phyloP scores from a whole-genome alignment of 2,888 invertebrate species.

The Drosophila histrio region DNA sequence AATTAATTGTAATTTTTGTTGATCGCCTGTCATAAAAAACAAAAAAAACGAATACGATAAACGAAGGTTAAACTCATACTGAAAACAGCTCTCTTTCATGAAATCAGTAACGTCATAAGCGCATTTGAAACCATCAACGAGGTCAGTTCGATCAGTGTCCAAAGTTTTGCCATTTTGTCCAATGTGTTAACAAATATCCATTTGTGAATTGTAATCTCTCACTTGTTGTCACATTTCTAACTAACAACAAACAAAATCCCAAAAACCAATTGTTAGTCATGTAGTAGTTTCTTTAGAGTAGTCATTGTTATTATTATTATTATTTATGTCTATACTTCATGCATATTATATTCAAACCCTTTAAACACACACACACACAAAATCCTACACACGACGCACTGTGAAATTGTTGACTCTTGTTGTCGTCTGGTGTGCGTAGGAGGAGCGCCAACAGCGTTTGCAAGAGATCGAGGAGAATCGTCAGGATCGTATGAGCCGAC shows the following conservation, averaged over 20 bases:
- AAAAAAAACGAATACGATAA: constrained; percentile 43
- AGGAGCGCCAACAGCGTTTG: constrained; percentile 90
- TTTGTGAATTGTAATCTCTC: neutral
- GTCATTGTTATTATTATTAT: constrained; percentile 1
- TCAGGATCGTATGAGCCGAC: constrained; percentile 87
- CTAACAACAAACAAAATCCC: constrained; percentile 19
- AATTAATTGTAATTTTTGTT: constrained; percentile 59
- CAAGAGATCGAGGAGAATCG: constrained; percentile 90
- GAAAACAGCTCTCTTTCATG: constrained; percentile 80
- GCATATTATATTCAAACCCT: neutral
- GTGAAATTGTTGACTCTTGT: constrained; percentile 47
- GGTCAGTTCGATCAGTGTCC: constrained; percentile 75
- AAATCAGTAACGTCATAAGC: constrained; percentile 77
- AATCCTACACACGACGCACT: constrained; percentile 25
- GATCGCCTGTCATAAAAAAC: constrained; percentile 44
- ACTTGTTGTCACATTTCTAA: neutral
- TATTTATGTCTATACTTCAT: constrained; percentile 49
- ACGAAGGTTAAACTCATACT: constrained; percentile 81
- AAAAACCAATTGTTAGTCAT: constrained; percentile 34
- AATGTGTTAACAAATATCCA: constrained; percentile 20
- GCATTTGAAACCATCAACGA: constrained; percentile 74
- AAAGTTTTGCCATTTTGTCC: constrained; percentile 38
- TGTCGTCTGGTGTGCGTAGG: constrained; percentile 85
- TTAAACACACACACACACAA: constrained; percentile 22
- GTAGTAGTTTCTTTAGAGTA: constrained; percentile 36